Conservation (phyloP, 2,797 vertebrate genomes). For the Gallirallus australis region DNA sequence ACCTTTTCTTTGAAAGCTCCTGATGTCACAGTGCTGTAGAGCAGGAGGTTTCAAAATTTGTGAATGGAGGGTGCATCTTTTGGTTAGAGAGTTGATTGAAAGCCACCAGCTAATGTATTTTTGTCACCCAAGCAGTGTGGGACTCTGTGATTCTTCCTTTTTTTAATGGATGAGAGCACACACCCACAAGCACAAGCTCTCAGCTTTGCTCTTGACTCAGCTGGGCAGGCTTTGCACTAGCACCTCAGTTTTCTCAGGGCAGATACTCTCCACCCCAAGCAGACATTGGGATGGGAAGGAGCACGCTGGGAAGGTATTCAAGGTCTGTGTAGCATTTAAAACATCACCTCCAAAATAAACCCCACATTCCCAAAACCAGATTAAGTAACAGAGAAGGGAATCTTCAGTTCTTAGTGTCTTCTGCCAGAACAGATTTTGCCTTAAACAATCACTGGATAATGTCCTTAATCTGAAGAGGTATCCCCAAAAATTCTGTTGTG, state of each 20-base stretch:
- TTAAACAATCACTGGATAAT: background rate
- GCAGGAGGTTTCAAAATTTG: background rate
- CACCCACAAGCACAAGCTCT: fast-evolving
- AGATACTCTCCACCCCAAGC: background rate
- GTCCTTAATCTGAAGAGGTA: background rate
- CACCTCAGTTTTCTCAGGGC: background rate
- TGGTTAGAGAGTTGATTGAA: background rate
- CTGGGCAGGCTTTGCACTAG: background rate
- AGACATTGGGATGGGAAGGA: background rate
- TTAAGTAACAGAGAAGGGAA: background rate
- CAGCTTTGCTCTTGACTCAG: background rate
- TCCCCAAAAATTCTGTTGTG: background rate
- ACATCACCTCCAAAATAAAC: background rate
- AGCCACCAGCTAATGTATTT: background rate
- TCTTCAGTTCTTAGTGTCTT: background rate
- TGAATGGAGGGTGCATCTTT: background rate
- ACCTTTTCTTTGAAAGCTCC: background rate
- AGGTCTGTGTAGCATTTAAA: background rate
- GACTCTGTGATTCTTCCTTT: background rate
- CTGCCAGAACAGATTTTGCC: background rate
- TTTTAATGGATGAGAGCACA: background rate
- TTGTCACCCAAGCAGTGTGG: background rate
- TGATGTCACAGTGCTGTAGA: background rate
- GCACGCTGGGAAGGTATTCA: background rate
- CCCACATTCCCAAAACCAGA: background rate